Evolutionary conservation across 2,888 invertebrate species (phyloP).

Genomic region (Dorcus hopei): DNA sequence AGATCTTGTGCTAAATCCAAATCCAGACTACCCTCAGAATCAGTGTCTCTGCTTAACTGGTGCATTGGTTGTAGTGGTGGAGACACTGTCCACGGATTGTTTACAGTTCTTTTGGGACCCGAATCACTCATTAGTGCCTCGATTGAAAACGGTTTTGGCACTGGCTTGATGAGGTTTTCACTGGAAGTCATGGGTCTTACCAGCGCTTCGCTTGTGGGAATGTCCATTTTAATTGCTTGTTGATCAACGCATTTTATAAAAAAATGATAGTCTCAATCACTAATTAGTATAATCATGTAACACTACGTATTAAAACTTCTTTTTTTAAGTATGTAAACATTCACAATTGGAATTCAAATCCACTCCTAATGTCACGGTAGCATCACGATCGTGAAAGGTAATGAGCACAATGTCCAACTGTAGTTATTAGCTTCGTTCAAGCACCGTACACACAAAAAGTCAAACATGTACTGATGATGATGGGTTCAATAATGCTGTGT

Average conservation of each 20-base stretch:
- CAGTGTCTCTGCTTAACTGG: conserved; percentile 37
- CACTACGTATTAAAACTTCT: not conserved
- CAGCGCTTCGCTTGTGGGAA: conserved; percentile 30
- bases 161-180: conserved; percentile 41
- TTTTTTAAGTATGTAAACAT: not conserved
- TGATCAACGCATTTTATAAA: not conserved
- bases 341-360: not conserved
- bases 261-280: not conserved
- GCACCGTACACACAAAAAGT: conserved; percentile 26
- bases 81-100: conserved; percentile 31
- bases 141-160: conserved; percentile 61
- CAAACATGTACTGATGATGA: conserved; percentile 26
- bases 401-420: no score
- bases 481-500: conserved; percentile 4
- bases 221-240: conserved; percentile 25
- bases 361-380: no score
- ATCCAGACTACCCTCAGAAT: conserved; percentile 46
- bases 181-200: conserved; percentile 25
- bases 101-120: conserved; percentile 34
- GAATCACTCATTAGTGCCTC: conserved; percentile 57
- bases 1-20: conserved; percentile 48
- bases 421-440: not conserved
- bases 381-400: no score
- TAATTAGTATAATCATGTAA: not conserved
- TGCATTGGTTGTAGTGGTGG: conserved; percentile 23